Conservation (phyloP, 2,888 invertebrate species). For the Pyralis farinalis region DNA sequence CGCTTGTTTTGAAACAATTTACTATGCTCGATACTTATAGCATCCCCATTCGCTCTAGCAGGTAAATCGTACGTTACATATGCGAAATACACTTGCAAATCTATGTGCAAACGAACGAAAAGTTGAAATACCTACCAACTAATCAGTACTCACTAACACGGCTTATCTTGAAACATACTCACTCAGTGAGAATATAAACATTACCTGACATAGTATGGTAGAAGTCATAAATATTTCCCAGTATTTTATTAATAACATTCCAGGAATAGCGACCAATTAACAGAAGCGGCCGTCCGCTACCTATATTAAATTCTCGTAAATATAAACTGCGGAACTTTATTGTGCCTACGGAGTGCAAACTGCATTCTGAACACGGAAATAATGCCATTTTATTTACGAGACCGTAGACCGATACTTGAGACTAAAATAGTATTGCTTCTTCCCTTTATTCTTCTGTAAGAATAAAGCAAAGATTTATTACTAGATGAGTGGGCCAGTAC, state of each 20-base stretch:
- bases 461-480: too few relatives aligned
- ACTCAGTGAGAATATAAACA: slow-evolving; percentile 1
- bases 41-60: too few relatives aligned
- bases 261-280: neutral
- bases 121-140: too few relatives aligned
- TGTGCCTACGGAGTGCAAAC: neutral
- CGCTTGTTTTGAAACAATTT: too few relatives aligned
- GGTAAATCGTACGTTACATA: too few relatives aligned
- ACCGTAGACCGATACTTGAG: neutral
- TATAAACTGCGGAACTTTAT: neutral
- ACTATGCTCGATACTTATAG: too few relatives aligned
- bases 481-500: too few relatives aligned
- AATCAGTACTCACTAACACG: neutral
- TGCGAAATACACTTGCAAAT: too few relatives aligned
- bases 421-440: neutral
- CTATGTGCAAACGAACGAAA: too few relatives aligned
- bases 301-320: neutral
- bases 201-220: neutral
- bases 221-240: slow-evolving; percentile 6
- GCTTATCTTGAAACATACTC: neutral
- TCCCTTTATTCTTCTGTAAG: neutral
- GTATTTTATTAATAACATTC: slow-evolving; percentile 5
- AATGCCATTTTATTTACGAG: neutral
- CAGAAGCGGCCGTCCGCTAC: neutral
- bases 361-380: neutral